Evolutionary conservation across 2,113 vertebrate genomes (phyloP), one percentile per base, ranked within the genome.

Genomic region (Myotis davidii): DNA sequence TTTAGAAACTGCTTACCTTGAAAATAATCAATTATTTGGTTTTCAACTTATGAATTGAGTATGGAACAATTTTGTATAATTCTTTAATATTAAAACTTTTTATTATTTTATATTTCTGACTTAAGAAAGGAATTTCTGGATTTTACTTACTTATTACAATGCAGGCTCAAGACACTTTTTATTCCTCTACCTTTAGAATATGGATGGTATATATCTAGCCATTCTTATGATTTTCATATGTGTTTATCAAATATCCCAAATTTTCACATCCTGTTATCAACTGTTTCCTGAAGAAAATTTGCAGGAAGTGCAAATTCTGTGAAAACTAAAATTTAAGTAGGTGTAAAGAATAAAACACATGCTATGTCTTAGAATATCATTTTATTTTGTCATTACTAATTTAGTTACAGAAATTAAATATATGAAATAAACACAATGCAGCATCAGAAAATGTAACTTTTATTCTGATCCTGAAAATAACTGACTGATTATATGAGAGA

Each of bases 241-340:
- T 78, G 61, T 83, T 88, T 92, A 85, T 29, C 45, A 88, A 82
- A 32, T 27, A 25, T 39, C 54, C 9, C 48, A 56, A 17, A 8
- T 39, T 88, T 50, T 27, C 32, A 86, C 11, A 84, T 74, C 10
- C 2, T 69, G 42, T 72, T 72, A 45, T 88, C 11, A 78, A 90
- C 0, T 25, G 6, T 52, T 70, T 70, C 29, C 11, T 86, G 42
- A 82, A 70, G 42, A 61, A 94, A 81, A 76, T 67, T 69, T 72
- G 0, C 34, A 93, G 13, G 17, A 96, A 91, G 25, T 85, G 0
- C 6, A 96, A 93, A 85, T 78, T 86, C 21, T 69, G 82, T 64
- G 67, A 94, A 96, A 95, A 83, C 37, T 82, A 77, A 17, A 69
- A 86, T 93, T 95, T 70, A 92, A 81, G 9, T 88, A 50, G 21